Evolutionary conservation across 2,113 vertebrate species (phyloP).

Genomic region (pig (Sus scrofa)): DNA sequence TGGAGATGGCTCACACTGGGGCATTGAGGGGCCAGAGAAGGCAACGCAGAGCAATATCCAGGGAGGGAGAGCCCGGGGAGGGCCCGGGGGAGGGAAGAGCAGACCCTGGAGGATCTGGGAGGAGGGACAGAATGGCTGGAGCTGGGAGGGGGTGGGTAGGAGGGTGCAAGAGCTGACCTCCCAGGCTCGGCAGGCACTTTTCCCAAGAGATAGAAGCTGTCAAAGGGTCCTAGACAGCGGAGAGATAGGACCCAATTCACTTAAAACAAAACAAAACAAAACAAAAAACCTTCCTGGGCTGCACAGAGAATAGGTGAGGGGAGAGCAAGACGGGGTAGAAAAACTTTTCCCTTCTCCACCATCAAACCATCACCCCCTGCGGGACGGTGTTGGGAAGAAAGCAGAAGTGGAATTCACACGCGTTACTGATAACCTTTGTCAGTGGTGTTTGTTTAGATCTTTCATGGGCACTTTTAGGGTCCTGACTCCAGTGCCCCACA

Average conservation of each 20-base stretch:
- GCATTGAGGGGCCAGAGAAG: background rate
- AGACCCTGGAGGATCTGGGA: background rate
- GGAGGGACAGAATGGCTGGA: background rate
- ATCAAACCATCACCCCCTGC: background rate
- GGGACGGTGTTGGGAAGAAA: background rate
- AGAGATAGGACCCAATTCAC: background rate
- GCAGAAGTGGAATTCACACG: background rate
- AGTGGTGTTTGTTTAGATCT: background rate
- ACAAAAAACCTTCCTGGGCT: background rate
- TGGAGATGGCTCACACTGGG: background rate
- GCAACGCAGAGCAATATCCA: accelerated
- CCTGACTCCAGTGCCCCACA: accelerated
- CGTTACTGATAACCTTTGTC: background rate
- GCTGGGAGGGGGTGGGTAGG: too few relatives aligned
- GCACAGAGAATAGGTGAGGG: background rate
- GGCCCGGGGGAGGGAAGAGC: too few relatives aligned
- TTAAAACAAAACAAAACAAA: background rate
- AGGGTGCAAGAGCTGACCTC: background rate
- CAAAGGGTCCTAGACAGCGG: background rate
- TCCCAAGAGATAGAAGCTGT: too few relatives aligned
- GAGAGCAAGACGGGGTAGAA: background rate
- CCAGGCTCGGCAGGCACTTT: background rate
- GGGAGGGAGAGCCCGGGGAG: background rate
- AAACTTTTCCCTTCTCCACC: background rate
- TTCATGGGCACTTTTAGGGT: background rate